phyloP scores from a whole-genome alignment of 2,888 invertebrate species.

The Eilema griseolum region DNA sequence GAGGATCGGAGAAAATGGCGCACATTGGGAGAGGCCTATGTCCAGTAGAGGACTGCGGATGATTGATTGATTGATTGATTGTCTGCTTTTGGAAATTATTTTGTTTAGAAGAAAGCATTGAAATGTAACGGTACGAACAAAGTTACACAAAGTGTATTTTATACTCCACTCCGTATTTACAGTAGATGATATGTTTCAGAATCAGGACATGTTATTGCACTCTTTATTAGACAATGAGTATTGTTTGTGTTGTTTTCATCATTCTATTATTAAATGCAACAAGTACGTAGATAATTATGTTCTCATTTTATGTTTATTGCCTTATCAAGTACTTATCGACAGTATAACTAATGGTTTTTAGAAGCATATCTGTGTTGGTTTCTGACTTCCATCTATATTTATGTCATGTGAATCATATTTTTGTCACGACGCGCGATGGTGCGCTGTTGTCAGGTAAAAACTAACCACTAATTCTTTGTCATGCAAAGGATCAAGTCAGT shows the following conservation, averaged over 20 bases:
- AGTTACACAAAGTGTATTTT: background rate
- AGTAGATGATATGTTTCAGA: conserved; percentile 1
- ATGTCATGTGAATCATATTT: conserved; percentile 40
- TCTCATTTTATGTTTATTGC: conserved; percentile 20
- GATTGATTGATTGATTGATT: too few relatives aligned
- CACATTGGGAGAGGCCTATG: too few relatives aligned
- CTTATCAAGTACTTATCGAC: conserved; percentile 44
- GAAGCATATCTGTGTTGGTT: conserved; percentile 49
- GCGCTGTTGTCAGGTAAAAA: conserved; percentile 9
- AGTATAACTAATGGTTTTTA: conserved; percentile 19
- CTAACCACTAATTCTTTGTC: conserved; percentile 23
- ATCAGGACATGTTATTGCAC: conserved; percentile 14
- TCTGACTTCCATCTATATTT: conserved; percentile 42
- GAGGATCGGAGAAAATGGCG: too few relatives aligned
- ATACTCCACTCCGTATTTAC: background rate
- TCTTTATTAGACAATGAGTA: conserved; percentile 24
- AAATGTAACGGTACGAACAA: background rate
- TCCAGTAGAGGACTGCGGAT: too few relatives aligned
- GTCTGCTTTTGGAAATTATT: too few relatives aligned
- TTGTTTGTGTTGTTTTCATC: conserved; percentile 27
- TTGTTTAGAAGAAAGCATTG: background rate
- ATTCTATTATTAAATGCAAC: conserved; percentile 20
- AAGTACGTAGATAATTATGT: conserved; percentile 32
- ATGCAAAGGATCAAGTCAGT: conserved; percentile 38
- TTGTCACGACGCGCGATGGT: conserved; percentile 10